These are phyloP conservation scores for Gulo gulo DNA, from an alignment of 2,113 vertebrate species.

Conservation along the genomic window DNA sequence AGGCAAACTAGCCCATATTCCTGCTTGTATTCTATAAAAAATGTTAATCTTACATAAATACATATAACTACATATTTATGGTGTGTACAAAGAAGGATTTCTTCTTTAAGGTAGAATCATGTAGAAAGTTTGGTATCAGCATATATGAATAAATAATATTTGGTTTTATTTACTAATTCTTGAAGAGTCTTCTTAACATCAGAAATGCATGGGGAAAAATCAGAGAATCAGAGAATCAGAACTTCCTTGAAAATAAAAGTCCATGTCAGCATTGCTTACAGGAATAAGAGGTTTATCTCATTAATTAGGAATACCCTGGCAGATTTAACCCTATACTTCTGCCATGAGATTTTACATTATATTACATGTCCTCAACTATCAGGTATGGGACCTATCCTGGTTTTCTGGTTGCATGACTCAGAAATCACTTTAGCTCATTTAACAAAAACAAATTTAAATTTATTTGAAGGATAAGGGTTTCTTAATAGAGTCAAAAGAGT, in stretches of 20 bases:
- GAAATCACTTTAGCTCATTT: neutral
- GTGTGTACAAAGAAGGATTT: neutral
- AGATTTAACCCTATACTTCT: neutral
- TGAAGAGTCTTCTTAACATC: neutral
- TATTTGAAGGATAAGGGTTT: neutral
- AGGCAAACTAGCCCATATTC: neutral
- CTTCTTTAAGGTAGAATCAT: neutral
- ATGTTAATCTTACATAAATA: neutral
- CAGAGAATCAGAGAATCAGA: neutral
- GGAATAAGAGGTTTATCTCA: neutral
- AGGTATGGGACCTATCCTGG: neutral
- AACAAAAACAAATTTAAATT: neutral
- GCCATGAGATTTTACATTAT: neutral
- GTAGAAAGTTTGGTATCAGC: neutral
- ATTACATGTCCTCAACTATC: neutral
- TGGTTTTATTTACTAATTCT: neutral
- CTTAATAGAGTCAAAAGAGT: neutral
- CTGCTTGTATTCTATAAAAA: neutral
- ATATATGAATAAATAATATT: neutral
- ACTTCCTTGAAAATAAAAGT: neutral
- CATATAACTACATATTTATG: neutral
- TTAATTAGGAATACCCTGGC: neutral
- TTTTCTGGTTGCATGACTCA: neutral
- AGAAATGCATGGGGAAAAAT: neutral
- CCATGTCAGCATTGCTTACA: neutral